A percentile compares a stretch with the other conserved stretches of the same genome.
phyloP scores from a whole-genome alignment of 1,140 invertebrate genomes.

The Sarcophaga bullata region DNA sequence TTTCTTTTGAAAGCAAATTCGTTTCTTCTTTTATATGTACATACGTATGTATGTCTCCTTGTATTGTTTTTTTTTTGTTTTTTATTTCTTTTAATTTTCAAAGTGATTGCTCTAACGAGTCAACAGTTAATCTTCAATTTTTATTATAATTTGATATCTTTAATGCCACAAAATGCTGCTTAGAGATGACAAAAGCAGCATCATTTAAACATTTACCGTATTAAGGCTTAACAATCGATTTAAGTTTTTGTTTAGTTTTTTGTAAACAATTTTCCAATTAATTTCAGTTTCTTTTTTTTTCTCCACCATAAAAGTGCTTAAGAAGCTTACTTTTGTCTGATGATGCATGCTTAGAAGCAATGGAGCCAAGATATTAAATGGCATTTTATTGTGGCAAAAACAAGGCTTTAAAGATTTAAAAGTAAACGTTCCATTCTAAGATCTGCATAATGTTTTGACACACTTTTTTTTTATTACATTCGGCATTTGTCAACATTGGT shows the following conservation, averaged over 20 bases:
- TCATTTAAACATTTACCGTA: background rate
- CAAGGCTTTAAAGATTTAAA: background rate
- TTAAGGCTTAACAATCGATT: too few species aligned
- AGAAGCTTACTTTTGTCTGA: background rate
- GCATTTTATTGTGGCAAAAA: constrained; percentile 33
- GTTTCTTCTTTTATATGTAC: background rate
- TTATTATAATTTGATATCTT: constrained; percentile 40
- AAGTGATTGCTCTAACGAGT: constrained; percentile 38
- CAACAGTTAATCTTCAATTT: constrained; percentile 41
- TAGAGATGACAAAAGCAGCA: background rate
- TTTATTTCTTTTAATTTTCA: background rate
- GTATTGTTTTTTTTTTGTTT: too few species aligned
- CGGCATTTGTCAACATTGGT: too few species aligned
- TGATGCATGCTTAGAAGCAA: background rate
- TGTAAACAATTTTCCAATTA: too few species aligned
- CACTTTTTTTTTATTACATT: too few species aligned
- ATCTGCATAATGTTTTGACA: too few species aligned
- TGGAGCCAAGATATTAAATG: constrained; percentile 20
- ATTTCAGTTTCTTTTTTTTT: too few species aligned
- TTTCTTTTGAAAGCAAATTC: background rate
- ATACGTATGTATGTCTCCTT: too few species aligned
- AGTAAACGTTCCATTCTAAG: too few species aligned
- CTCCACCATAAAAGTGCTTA: too few species aligned
- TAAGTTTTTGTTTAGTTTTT: too few species aligned
- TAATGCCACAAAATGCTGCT: background rate